A percentile compares a stretch with the other conserved stretches of the same genome.
These are phyloP conservation scores for Argyra leucocephala DNA, from an alignment of 2,888 invertebrate genomes.

Conservation along the genomic window DNA sequence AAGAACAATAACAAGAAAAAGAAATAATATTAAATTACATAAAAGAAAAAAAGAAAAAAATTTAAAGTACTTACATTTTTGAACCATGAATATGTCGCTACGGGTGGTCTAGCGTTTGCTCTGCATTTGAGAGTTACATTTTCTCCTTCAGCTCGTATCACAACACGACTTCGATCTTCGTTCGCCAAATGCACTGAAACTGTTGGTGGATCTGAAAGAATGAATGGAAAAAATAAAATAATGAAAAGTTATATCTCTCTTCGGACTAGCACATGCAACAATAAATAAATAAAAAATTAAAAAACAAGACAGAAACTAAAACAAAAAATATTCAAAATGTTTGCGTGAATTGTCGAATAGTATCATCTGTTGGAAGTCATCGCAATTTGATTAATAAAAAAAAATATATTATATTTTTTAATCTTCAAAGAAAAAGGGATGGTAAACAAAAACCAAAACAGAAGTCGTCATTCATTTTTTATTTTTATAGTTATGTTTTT, in stretches of 20 bases:
- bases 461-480: not conserved
- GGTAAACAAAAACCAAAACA: too few relatives aligned
- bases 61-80: slow-evolving; percentile 58
- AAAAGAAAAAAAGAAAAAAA: slow-evolving; percentile 32
- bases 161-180: slow-evolving; percentile 53
- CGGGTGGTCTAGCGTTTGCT: slow-evolving; percentile 66
- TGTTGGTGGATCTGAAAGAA: slow-evolving; percentile 64
- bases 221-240: not conserved
- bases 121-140: slow-evolving; percentile 69
- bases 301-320: too few relatives aligned
- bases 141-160: slow-evolving; percentile 57
- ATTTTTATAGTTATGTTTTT: not conserved
- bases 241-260: too few relatives aligned
- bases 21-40: slow-evolving; percentile 40
- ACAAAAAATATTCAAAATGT: too few relatives aligned
- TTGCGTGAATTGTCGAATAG: too few relatives aligned
- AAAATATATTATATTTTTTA: too few relatives aligned
- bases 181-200: slow-evolving; percentile 60
- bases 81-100: slow-evolving; percentile 67
- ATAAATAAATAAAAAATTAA: too few relatives aligned
- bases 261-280: too few relatives aligned
- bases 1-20: not conserved
- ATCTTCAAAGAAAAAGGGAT: too few relatives aligned
- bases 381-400: too few relatives aligned
- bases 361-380: too few relatives aligned